A percentile compares a stretch with the other conserved stretches of the same genome.
phyloP scores from a whole-genome alignment of 2,113 vertebrate species.

The Istiophorus platypterus region DNA sequence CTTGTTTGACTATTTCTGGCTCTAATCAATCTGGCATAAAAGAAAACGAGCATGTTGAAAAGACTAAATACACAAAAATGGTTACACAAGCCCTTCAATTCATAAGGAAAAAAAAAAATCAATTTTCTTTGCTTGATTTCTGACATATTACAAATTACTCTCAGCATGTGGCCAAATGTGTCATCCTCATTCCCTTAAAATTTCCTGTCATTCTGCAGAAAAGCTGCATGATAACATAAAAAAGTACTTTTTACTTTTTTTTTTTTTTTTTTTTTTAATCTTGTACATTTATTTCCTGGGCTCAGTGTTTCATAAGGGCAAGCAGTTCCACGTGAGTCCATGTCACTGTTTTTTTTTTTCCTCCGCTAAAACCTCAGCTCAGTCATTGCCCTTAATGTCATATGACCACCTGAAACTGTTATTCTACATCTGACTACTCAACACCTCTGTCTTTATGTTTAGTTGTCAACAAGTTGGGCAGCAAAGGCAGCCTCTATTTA shows the following conservation, averaged over 20 bases:
- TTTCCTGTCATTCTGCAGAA: neutral
- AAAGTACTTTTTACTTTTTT: no score
- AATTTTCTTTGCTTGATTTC: neutral
- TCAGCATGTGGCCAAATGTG: neutral
- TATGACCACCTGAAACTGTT: conserved; percentile 52
- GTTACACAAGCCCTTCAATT: neutral
- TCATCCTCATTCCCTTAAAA: neutral
- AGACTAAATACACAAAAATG: neutral
- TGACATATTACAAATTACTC: neutral
- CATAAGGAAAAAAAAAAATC: neutral
- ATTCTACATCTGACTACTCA: conserved; percentile 32
- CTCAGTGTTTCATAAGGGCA: conserved; percentile 28
- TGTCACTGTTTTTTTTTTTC: conserved; percentile 57
- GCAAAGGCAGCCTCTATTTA: neutral
- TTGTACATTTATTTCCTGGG: conserved; percentile 10
- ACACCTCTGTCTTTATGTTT: conserved; percentile 9
- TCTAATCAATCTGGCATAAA: neutral
- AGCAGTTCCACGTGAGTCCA: conserved; percentile 46
- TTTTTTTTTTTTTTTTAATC: neutral
- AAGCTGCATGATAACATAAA: neutral
- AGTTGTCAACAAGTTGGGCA: conserved; percentile 22
- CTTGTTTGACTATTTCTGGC: conserved; percentile 1
- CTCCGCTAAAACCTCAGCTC: conserved; percentile 35
- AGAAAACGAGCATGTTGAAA: neutral
- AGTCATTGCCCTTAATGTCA: conserved; percentile 44